Conservation (phyloP, 1,140 invertebrate genomes). For the Frieseomelitta varia region DNA sequence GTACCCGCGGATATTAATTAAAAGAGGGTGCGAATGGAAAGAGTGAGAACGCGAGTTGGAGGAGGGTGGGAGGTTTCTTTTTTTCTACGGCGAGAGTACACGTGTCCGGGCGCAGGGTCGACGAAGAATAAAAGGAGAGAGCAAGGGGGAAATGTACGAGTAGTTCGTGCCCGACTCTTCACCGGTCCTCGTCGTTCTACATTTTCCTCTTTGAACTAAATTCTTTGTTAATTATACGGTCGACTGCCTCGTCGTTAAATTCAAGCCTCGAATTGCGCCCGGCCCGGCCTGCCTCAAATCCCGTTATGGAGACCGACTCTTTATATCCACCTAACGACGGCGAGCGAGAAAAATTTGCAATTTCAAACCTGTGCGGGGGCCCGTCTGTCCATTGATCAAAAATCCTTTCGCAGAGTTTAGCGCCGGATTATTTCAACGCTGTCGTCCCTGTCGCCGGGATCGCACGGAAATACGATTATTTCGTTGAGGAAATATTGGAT, state of each 20-base stretch:
- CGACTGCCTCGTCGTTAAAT: conserved; percentile 49
- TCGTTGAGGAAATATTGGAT: not conserved
- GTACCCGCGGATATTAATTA: conserved; percentile 32
- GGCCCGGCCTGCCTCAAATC: conserved; percentile 25
- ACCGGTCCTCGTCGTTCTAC: conserved; percentile 37
- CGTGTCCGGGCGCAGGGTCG: conserved; percentile 7
- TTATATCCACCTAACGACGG: conserved; percentile 12
- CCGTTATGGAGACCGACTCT: conserved; percentile 12
- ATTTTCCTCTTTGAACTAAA: conserved; percentile 54
- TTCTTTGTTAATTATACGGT: conserved; percentile 60
- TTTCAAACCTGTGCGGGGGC: not conserved
- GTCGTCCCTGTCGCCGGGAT: no score
- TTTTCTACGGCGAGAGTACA: conserved; percentile 9
- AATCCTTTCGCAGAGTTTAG: not conserved
- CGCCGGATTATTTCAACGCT: not conserved
- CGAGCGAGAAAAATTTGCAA: conserved; percentile 1
- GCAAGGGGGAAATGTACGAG: conserved; percentile 34
- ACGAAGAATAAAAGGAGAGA: conserved; percentile 33
- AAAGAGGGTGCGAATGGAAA: conserved; percentile 13
- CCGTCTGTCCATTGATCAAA: not conserved
- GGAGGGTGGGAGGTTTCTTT: not conserved
- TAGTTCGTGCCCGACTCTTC: conserved; percentile 40
- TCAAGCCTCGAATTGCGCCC: conserved; percentile 44
- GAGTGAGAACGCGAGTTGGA: not conserved
- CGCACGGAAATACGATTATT: not conserved